A percentile compares a stretch with the other conserved stretches of the same genome.
phyloP scores from a whole-genome alignment of 2,113 vertebrate species.

The Zapornia atra region DNA sequence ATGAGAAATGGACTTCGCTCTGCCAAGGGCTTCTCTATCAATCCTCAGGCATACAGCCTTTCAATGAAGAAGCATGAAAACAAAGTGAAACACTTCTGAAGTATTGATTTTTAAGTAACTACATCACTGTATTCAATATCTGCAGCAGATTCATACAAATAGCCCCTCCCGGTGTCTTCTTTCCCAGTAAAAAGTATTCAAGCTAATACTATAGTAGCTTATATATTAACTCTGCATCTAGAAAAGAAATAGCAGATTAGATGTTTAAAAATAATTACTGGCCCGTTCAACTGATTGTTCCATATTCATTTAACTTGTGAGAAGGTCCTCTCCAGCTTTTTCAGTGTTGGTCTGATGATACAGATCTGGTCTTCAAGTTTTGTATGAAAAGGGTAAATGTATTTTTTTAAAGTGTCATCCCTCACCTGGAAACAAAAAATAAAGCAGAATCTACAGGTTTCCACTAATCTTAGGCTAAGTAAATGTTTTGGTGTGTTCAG shows the following conservation, averaged over 20 bases:
- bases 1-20: not conserved
- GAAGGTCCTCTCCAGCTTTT: not conserved
- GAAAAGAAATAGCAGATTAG: not conserved
- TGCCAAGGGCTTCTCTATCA: not conserved
- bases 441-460: not conserved
- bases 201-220: not conserved
- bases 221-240: not conserved
- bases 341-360: not conserved
- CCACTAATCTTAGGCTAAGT: not conserved
- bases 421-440: not conserved
- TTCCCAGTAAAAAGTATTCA: not conserved
- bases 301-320: not conserved
- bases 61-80: not conserved
- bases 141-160: not conserved
- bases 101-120: slow-evolving; percentile 30
- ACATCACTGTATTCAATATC: not conserved
- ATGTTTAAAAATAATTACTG: not conserved
- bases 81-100: slow-evolving; percentile 2
- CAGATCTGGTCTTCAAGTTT: not conserved
- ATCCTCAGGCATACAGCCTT: not conserved
- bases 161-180: not conserved
- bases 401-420: not conserved
- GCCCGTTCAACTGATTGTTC: not conserved
- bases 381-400: not conserved
- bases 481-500: not conserved